Base-by-base conservation (phyloP, 2,888 invertebrate genomes). In the Tiliacea citrago region DNA sequence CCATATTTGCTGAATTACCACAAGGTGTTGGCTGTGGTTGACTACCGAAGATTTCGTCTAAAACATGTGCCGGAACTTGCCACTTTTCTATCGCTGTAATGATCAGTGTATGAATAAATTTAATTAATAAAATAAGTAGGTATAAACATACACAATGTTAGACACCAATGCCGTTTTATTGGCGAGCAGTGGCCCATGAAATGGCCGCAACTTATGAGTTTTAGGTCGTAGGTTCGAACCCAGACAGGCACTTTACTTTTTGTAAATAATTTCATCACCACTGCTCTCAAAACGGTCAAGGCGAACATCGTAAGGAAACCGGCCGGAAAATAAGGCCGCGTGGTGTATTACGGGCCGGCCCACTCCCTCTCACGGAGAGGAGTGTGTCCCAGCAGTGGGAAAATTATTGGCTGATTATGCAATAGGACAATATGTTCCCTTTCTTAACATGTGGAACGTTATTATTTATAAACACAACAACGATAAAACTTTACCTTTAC, bases 1-100 rank as follows among this genome's bases (percentile, higher is more conserved):
- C 9, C 16, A 45, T 10, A 35, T 35, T 49, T 45, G 49, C 29
- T n/a, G 42, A 42, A 35, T 42, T 45, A 10, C 24, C 24, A n/a
- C 24, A 2, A 10, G 35, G 24, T 24, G 0, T n/a, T 18, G 16
- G 35, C 5, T 35, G 16, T 8, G 21, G n/a, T 21, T 13, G 24
- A 12, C 0, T 4, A 21, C 13, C 42, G 4, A 71, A 62, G n/a
- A 79, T 78, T 2, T 63, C 42, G 45, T 71, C n/a, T 16, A 79
- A 42, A 2, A 83, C 49, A 12, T 63, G 18, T 39, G 62, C 53
- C 7, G 72, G 29, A 10, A 80, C 35, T 39, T 69, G 60, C n/a
- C 62, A 18, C n/a, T 79, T 78, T 60, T 78, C 45, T 29, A 60
- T 35, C 3, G n/a, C 79, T 80, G 72, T 13, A 82, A 78, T 24